Evolutionary conservation across 2,113 vertebrate genomes (phyloP).

Genomic region (Capreolus pygargus): DNA sequence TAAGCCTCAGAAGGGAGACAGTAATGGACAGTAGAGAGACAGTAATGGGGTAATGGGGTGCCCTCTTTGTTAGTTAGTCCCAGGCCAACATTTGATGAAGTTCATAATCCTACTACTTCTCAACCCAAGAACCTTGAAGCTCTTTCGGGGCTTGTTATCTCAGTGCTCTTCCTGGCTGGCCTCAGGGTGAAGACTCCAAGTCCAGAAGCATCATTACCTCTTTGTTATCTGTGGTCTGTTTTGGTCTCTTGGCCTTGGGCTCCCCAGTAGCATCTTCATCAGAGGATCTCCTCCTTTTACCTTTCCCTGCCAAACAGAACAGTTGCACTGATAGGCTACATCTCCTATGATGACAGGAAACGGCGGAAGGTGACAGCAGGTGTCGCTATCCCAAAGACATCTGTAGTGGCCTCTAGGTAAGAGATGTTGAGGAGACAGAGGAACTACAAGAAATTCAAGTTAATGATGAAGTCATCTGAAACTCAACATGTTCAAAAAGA

Average conservation of each 20-base stretch:
- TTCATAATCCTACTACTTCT: not conserved
- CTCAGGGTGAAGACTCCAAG: not conserved
- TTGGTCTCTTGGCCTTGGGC: constrained; percentile 75
- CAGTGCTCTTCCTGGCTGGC: not conserved
- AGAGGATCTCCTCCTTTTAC: constrained; percentile 86
- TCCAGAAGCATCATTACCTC: constrained; percentile 73
- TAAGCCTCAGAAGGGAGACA: not conserved
- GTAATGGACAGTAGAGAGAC: not conserved
- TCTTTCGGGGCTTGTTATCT: not conserved
- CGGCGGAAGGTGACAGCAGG: not conserved
- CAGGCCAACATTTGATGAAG: not conserved
- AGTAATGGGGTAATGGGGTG: not conserved
- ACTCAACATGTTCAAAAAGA: not conserved
- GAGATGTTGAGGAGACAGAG: not conserved
- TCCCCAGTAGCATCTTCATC: constrained; percentile 82
- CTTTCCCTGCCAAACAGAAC: constrained; percentile 81
- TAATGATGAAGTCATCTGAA: not conserved
- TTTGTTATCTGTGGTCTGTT: constrained; percentile 49
- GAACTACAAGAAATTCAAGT: not conserved
- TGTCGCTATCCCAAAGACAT: not conserved
- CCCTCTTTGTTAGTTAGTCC: not conserved
- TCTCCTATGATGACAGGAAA: not conserved
- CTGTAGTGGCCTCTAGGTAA: not conserved
- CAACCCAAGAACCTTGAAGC: not conserved
- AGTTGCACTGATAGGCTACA: not conserved